Evolutionary conservation across 2,888 invertebrate species (phyloP), one percentile per base, ranked within the genome.

Genomic region (Parnassius glacialis): DNA sequence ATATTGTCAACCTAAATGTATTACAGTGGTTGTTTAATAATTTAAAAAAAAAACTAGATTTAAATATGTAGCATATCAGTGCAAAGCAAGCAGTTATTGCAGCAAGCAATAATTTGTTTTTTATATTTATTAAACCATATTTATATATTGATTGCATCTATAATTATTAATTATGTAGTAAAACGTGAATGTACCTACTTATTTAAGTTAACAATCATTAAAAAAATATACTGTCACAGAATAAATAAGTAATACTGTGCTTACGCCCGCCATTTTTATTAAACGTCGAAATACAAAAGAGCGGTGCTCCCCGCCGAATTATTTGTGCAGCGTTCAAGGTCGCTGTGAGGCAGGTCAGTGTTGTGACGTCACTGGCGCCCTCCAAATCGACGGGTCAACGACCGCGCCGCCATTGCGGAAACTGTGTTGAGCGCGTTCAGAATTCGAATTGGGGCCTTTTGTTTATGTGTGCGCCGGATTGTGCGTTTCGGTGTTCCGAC

Each of bases 301-400:
- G 63, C 43, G 63, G 13, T 44, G 7, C 42, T 34, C 55, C 70
- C 75, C 76, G 78, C 76, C 83, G 75, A 82, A 84, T 78, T 78
- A 76, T 73, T 71, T 64, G 73, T 68, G 67, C 61, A 67, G 67
- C 73, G 74, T 74, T 83, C 90, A 90, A 91, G 90, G 90, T 87
- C 88, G 76, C 75, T 71, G 74, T 86, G 87, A 73, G 89, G 90
- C 83, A 90, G 90, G 90, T 87, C 87, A 83, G 84, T 74, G 74
- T 66, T 72, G 83, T 90, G 90, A 90, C 90, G 90, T 91, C 89
- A 90, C 73, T 71, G 71, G 79, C 86, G 87, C 88, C 90, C 90
- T 86, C 89, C 88, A 89, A 91, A 90, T 83, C 83, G 71, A 60
- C 76, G 82, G 90, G 85, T 87, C 81, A 74, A 74, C 77, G 87